Evolutionary conservation across 2,797 vertebrate genomes (phyloP), one percentile per base, ranked within the genome.

Genomic region (Centropyge bicolor): DNA sequence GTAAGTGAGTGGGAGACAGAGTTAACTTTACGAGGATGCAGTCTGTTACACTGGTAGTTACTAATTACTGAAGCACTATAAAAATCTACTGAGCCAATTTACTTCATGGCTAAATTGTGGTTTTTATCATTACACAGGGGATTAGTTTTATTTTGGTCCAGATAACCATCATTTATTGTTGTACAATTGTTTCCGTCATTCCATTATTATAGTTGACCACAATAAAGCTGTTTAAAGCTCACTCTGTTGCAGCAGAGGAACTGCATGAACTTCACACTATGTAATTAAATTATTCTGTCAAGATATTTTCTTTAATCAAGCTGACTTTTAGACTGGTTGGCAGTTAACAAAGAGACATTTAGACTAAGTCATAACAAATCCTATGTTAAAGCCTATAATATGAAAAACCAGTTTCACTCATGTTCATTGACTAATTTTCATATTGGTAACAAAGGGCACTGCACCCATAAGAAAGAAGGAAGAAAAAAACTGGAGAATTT

Each of bases 61-160:
- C 36, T 60, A 5, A 79, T 80, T 67, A 85, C 41, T 56, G 8
- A 83, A 59, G 57, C 24, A 31, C 48, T 57, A 80, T 80, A 78
- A 84, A 84, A 68, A 13, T 31, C 9, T 52, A 65, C 17, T 27
- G 24, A 57, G 57, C n/a, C 38, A 36, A 20, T 19, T 45, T 14
- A 78, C 43, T 62, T 74, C 20, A 48, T 49, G 36, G 31, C 8
- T 57, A 40, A 0, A 63, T 46, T 71, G 3, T 68, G 43, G 31
- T n/a, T 49, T 46, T 41, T 67, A 70, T 80, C 46, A 61, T 70
- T 27, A 49, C 17, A 70, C 20, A 45, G 51, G 10, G n/a, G 76
- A 71, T 79, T 48, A 16, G 45, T 43, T 71, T 62, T 7, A 65
- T 73, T 68, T 41, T 54, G 13, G 43, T 54, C 11, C 38, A 74